These are phyloP conservation scores for Drosophila niveifrons DNA, from an alignment of 2,888 invertebrate genomes.

Conservation along the genomic window DNA sequence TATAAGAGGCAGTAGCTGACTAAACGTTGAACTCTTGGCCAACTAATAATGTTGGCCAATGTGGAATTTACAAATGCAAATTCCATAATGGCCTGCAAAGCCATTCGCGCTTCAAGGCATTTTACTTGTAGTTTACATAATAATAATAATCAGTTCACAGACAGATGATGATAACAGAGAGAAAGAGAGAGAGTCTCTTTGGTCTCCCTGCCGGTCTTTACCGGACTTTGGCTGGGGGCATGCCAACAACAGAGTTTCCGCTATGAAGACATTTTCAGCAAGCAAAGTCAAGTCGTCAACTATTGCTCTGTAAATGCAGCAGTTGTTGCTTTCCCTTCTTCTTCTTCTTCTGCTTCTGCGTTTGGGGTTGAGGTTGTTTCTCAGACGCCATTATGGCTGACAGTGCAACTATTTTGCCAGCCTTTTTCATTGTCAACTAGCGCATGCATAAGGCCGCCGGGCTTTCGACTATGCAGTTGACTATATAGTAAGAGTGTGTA, in stretches of 20 bases:
- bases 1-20: slow-evolving; percentile 17
- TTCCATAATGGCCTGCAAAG: slow-evolving; percentile 58
- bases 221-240: slow-evolving; percentile 6
- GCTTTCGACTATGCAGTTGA: slow-evolving; percentile 29
- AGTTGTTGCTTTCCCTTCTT: neutral
- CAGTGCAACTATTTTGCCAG: slow-evolving; percentile 43
- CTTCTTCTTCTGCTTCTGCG: neutral
- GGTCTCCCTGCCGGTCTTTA: slow-evolving; percentile 1
- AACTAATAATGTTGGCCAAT: slow-evolving; percentile 67
- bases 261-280: slow-evolving; percentile 14
- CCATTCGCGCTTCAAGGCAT: slow-evolving; percentile 46
- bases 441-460: slow-evolving; percentile 55
- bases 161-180: slow-evolving; percentile 6
- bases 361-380: slow-evolving; percentile 9
- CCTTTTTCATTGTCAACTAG: slow-evolving; percentile 49
- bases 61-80: slow-evolving; percentile 75
- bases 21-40: slow-evolving; percentile 45
- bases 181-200: neutral
- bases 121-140: slow-evolving; percentile 69
- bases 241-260: slow-evolving; percentile 39
- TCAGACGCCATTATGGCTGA: slow-evolving; percentile 32
- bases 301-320: slow-evolving; percentile 1
- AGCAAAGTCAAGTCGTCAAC: slow-evolving; percentile 23
- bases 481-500: slow-evolving; percentile 8
- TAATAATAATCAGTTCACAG: slow-evolving; percentile 57